Base-by-base conservation (phyloP, 2,797 vertebrate genomes). In the Malurus splendens region DNA sequence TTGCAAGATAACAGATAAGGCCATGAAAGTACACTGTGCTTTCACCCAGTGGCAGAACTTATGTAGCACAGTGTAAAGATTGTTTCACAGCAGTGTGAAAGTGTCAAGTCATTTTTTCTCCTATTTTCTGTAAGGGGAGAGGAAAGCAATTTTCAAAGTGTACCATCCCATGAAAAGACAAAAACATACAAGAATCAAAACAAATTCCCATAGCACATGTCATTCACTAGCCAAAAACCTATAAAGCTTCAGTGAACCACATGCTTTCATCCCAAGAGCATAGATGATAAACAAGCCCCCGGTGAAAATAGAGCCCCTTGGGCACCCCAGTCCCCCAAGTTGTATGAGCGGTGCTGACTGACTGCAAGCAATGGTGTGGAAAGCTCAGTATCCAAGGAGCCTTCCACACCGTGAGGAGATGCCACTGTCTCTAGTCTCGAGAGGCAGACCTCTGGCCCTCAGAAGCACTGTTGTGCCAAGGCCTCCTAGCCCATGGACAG, bases 361-460 rank as follows among this genome's bases (percentile, higher is more conserved):
- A 2, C 32, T 65, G 55, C 0, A 0, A 15, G 56, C 16, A 2
- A 1, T 20, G 41, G 6, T 55, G 32, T 0, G 5, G 5, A 2
- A 47, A 33, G 67, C 44, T 85, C 38, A 8, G 33, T 8, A 8
- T 9, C 23, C 3, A 1, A 13, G 38, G 24, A 36, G 42, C 36
- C 36, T 36, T 36, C 36, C 36, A 36, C 36, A 36, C 10, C 5
- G 36, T 36, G 36, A 36, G 38, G 24, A 36, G 42, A 9, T 74
- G 60, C 32, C 1, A 3, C 48, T 11, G 3, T 27, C 55, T 32
- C 22, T 7, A 8, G 24, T 19, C 32, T 36, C 5, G 7, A 23
- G 57, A 84, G 32, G 28, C 87, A 84, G 87, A 39, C 10, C 20
- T 36, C 70, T n/a, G n/a, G 79, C 71, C 67, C 73, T 45, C 62